Conservation (phyloP, 2,888 invertebrate genomes). For the Cryptosula pallasiana region DNA sequence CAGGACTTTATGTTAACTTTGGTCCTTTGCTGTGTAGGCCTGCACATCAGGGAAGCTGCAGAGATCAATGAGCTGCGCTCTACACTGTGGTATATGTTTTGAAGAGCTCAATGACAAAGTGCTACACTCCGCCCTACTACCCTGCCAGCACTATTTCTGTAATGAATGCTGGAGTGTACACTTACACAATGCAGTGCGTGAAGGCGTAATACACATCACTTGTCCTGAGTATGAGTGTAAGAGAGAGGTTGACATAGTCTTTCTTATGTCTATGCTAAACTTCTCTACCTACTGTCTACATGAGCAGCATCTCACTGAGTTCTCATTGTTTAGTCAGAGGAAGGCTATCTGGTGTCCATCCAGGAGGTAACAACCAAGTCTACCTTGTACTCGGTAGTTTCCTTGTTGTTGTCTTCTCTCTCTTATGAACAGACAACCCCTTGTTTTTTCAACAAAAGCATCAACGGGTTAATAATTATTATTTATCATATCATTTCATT, state of each 20-base stretch:
- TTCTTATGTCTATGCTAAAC: slow-evolving; percentile 24
- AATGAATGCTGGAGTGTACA: slow-evolving; percentile 30
- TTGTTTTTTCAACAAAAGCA: too few species aligned
- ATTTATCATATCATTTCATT: slow-evolving; percentile 2
- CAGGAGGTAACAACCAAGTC: not conserved
- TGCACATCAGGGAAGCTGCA: not conserved
- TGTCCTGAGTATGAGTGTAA: slow-evolving; percentile 26
- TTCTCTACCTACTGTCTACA: slow-evolving; percentile 7
- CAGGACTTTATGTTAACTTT: too few species aligned
- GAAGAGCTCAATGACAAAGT: slow-evolving; percentile 19
- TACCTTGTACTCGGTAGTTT: too few species aligned
- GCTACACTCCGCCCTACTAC: slow-evolving; percentile 26
- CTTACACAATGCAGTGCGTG: slow-evolving; percentile 4
- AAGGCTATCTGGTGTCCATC: not conserved
- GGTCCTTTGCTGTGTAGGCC: not conserved
- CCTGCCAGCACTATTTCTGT: slow-evolving; percentile 32
- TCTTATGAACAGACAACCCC: not conserved
- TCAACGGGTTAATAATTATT: not conserved
- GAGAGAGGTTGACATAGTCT: slow-evolving; percentile 26
- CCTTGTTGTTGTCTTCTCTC: not conserved
- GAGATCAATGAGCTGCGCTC: not conserved
- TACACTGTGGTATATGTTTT: slow-evolving; percentile 20
- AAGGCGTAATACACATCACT: not conserved
- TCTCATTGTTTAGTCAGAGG: not conserved
- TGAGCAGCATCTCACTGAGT: not conserved